Evolutionary conservation across 1,140 invertebrate genomes (phyloP), one percentile per base, ranked within the genome.

Genomic region (Drosophila tani): DNA sequence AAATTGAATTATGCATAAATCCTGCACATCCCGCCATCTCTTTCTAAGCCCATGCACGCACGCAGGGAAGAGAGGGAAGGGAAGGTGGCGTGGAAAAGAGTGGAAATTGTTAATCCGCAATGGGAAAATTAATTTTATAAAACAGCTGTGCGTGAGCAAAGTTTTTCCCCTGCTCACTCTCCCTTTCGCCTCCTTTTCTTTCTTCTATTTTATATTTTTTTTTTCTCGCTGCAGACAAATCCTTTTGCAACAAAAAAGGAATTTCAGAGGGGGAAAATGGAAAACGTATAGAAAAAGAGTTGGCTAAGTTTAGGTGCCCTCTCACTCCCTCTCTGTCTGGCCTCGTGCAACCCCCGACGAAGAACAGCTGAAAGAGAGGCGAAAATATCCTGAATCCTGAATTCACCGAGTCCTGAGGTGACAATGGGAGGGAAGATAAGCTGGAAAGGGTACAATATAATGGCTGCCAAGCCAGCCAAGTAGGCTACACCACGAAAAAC

Each of bases 41-140:
- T 17, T 11, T 70, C 58, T 70, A 50, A 59, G 53, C 40, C 24
- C 14, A 8, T 21, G 12, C 55, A 47, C 49, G 29, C 24, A 15
- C 29, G 32, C 32, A 12, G 32, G 32, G 32, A 47, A 40, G 29
- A 35, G 51, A 17, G 6, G 29, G 32, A 46, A 11, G 2, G 29
- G 62, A 46, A 45, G 53, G 64, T 56, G 62, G 75, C 46, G 24
- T 46, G 45, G n/a, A 68, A 85, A 74, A 75, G 57, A 75, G 79
- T 82, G 76, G 79, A 75, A 91, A 86, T 88, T 85, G 80, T 91
- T 91, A 91, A 91, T 91, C 88, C 88, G 84, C 82, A 91, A 82
- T 91, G 88, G 90, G 88, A 91, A 91, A 91, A 91, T 91, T 91
- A 85, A 91, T 91, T 80, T 88, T 86, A 88, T 85, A 81, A 91